Conservation (phyloP, 2,888 invertebrate species). For the Gortyna flavago region DNA sequence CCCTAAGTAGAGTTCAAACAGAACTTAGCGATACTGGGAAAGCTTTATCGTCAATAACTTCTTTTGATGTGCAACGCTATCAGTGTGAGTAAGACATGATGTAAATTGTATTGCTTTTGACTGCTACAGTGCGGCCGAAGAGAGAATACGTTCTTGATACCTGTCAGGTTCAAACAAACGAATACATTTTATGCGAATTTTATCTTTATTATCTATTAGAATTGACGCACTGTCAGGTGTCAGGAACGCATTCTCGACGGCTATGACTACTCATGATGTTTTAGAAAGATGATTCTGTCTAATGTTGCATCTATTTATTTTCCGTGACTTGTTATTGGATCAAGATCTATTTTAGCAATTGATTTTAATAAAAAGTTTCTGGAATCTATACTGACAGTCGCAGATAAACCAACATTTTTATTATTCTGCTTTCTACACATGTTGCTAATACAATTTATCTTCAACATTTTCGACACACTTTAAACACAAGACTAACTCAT, state of each 20-base stretch:
- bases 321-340: neutral
- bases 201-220: neutral
- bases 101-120: neutral
- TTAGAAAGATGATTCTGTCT: neutral
- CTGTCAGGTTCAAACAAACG: neutral
- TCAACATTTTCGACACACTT: slow-evolving; percentile 38
- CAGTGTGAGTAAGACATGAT: neutral
- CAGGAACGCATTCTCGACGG: neutral
- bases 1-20: neutral
- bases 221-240: neutral
- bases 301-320: neutral
- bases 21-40: neutral
- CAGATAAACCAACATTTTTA: slow-evolving; percentile 26
- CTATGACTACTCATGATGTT: neutral
- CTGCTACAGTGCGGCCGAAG: neutral
- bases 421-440: slow-evolving; percentile 2
- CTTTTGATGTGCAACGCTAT: neutral
- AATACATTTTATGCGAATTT: neutral
- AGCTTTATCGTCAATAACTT: neutral
- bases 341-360: neutral
- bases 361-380: slow-evolving; percentile 15
- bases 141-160: neutral
- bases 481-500: slow-evolving; percentile 36
- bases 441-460: slow-evolving; percentile 44
- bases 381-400: neutral